phyloP scores from a whole-genome alignment of 2,113 vertebrate genomes.

The Halcyon senegalensis region DNA sequence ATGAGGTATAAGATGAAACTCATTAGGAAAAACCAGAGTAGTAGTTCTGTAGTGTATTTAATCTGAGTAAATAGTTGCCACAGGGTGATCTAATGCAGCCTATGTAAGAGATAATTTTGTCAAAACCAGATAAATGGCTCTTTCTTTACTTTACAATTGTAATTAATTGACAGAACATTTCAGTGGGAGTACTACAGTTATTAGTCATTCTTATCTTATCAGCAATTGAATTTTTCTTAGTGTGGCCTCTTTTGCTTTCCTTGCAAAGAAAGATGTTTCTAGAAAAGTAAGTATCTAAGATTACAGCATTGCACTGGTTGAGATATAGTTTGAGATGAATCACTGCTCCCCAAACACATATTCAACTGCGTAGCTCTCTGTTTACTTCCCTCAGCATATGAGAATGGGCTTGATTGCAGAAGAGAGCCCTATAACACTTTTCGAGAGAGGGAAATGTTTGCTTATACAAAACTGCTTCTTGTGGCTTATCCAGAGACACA shows the following conservation, averaged over 20 bases:
- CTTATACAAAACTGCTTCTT: background rate
- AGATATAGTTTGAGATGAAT: background rate
- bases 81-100: background rate
- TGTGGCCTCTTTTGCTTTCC: background rate
- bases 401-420: background rate
- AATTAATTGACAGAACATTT: background rate
- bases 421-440: background rate
- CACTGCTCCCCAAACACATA: background rate
- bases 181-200: background rate
- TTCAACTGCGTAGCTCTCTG: background rate
- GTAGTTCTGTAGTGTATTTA: background rate
- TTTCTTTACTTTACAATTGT: background rate
- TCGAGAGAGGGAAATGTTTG: background rate
- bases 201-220: background rate
- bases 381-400: background rate
- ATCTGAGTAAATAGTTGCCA: background rate
- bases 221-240: background rate
- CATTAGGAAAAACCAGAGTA: background rate
- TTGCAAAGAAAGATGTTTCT: background rate
- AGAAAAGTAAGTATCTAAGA: background rate
- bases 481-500: background rate
- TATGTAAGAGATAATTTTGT: background rate
- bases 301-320: background rate
- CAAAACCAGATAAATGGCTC: background rate
- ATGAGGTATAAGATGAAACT: background rate